Base-by-base conservation (phyloP, 2,888 invertebrate genomes). In the Malthinus seriepunctatus region DNA sequence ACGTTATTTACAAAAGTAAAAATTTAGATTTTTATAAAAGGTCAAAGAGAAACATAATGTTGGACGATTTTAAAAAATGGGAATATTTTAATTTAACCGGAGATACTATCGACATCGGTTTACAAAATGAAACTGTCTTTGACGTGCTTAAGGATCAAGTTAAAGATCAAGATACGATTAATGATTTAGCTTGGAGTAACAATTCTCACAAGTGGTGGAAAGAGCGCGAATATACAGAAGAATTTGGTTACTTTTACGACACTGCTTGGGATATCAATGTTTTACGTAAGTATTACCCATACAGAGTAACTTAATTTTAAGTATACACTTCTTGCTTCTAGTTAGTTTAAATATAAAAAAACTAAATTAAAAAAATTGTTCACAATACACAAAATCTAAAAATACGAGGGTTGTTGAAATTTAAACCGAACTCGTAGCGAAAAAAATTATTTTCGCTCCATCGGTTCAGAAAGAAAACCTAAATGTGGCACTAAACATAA, bases 231-330 rank as follows among this genome's bases (percentile, higher is more conserved):
- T 73, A 77, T 63, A 65, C 70, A n/a, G 79, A 80, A 9, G 77
- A 76, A 35, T 67, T 79, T 48, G 80, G 80, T 12, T 81, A 82
- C 67, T 82, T 82, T 64, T 78, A 75, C 48, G 81, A 80, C 60
- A 73, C 75, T 0, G 75, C 75, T 1, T 81, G 81, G 81, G 76
- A 78, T 50, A 68, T 73, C 9, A 67, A 64, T 48, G 57, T 68
- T 38, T 63, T 69, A 45, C 66, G 45, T 35, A 35, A 35, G 35
- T 35, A 35, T n/a, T n/a, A n/a, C n/a, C 35, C 9, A 5, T 23
- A 23, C 23, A 23, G 23, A 5, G 23, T 23, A 5, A n/a, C n/a
- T n/a, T n/a, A n/a, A n/a, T n/a, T n/a, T n/a, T n/a, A n/a, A n/a
- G n/a, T n/a, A n/a, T n/a, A n/a, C n/a, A n/a, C n/a, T n/a, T n/a